These are phyloP conservation scores for Megastigmus dorsalis DNA, from an alignment of 2,888 invertebrate species.

Conservation along the genomic window DNA sequence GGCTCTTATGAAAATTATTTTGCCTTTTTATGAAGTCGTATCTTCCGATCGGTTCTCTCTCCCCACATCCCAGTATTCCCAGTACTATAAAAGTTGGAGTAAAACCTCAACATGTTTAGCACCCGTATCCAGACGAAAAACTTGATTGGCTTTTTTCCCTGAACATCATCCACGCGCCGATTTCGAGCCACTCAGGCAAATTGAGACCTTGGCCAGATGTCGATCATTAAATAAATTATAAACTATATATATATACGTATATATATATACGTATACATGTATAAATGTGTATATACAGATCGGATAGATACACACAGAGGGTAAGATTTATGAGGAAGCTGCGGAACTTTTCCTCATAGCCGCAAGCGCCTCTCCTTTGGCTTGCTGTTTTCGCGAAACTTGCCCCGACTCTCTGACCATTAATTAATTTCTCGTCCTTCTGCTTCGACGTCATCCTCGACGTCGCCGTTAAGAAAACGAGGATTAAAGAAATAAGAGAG, in stretches of 20 bases:
- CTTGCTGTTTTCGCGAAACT: too few species aligned
- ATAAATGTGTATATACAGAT: too few species aligned
- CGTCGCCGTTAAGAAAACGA: too few species aligned
- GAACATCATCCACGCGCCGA: not conserved
- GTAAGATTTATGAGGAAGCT: too few species aligned
- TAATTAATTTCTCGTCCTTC: slow-evolving; percentile 18
- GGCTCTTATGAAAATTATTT: slow-evolving; percentile 2
- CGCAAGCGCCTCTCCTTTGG: too few species aligned
- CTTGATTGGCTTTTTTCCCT: not conserved
- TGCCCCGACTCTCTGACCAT: too few species aligned
- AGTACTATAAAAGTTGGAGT: not conserved
- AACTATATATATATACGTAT: too few species aligned
- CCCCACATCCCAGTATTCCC: not conserved
- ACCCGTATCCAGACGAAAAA: slow-evolving; percentile 2
- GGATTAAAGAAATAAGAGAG: not conserved
- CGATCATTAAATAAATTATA: too few species aligned
- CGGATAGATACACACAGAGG: too few species aligned
- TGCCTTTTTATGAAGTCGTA: slow-evolving; percentile 9
- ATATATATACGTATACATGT: too few species aligned
- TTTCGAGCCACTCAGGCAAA: slow-evolving; percentile 5
- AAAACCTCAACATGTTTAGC: slow-evolving; percentile 2
- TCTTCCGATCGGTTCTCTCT: not conserved
- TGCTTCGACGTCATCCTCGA: too few species aligned
- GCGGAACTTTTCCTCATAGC: too few species aligned
- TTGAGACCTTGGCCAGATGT: not conserved